Evolutionary conservation across 2,888 invertebrate species (phyloP).

Genomic region (Monoplex corrugatus): DNA sequence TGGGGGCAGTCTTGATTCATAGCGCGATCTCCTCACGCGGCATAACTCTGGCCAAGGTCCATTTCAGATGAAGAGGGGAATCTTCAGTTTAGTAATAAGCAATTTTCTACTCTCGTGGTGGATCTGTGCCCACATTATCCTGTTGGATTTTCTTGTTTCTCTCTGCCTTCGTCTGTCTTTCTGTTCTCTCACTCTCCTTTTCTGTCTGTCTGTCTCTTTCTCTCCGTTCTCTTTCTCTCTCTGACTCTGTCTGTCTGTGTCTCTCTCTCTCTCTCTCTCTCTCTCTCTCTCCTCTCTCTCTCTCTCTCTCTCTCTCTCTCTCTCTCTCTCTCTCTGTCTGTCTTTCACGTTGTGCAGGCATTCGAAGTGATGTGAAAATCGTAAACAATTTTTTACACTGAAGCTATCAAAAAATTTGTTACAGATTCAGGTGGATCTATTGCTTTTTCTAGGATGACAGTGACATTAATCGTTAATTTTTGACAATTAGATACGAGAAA

Average conservation of each 20-base stretch:
- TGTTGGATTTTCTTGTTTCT: not conserved
- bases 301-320: constrained; percentile 6
- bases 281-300: constrained; percentile 8
- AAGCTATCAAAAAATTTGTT: too few relatives aligned
- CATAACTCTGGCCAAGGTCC: not conserved
- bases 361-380: too few relatives aligned
- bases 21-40: not conserved
- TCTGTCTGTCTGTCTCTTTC: not conserved
- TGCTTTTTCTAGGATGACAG: too few relatives aligned
- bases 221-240: not conserved
- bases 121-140: not conserved
- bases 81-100: not conserved
- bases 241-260: not conserved
- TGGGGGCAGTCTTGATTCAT: not conserved
- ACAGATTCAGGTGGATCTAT: too few relatives aligned
- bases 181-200: not conserved
- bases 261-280: not conserved
- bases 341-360: not conserved
- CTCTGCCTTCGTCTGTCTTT: not conserved
- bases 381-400: too few relatives aligned
- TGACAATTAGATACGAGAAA: too few relatives aligned
- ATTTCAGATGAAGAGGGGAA: not conserved
- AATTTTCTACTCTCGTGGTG: not conserved
- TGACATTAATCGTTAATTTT: too few relatives aligned
- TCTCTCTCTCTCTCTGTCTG: constrained; percentile 23